Base-by-base conservation (phyloP, 2,797 vertebrate genomes). In the Pitangus sulphuratus region DNA sequence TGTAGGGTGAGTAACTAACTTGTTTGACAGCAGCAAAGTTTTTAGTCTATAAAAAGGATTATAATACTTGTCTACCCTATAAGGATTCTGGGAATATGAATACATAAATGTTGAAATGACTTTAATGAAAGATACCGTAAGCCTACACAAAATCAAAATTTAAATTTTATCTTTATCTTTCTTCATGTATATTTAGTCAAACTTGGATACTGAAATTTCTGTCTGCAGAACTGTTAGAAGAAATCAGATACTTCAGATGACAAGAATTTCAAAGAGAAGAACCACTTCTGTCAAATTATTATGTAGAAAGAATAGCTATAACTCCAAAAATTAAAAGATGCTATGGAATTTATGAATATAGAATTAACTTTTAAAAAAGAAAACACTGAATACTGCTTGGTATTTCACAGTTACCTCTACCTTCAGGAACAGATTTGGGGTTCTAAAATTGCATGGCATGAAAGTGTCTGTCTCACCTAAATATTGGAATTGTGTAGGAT, bases 141-240 rank as follows among this genome's bases (percentile, higher is more conserved):
- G 5, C 48, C 56, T 64, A 47, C 33, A 77, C 14, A 95, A 71
- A 88, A 87, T 66, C 30, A 89, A 72, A 92, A 80, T 70, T 85
- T 56, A 54, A 77, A 78, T 90, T 77, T 95, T 83, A 58, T 84
- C 53, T 89, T 93, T 92, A 18, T 85, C 82, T 87, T 83, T 77
- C 18, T 19, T 90, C 4, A 0, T 60, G 15, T 54, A 35, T 56
- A 56, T 92, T 95, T 83, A 89, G 47, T 42, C 37, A 77, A 83
- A 77, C 15, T 62, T 70, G 31, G 89, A 91, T 30, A 74, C 11
- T 8, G 10, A 83, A 72, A 84, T 75, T 72, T 92, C 39, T 72
- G 54, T 51, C 70, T 85, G 30, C 26, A 95, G 58, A 87, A 70
- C 18, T 79, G 14, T 80, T 87, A 83, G 75, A 94, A 74, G 51